Evolutionary conservation across 1,140 invertebrate genomes (phyloP), one percentile per base, ranked within the genome.

Genomic region (Caerostris darwini): DNA sequence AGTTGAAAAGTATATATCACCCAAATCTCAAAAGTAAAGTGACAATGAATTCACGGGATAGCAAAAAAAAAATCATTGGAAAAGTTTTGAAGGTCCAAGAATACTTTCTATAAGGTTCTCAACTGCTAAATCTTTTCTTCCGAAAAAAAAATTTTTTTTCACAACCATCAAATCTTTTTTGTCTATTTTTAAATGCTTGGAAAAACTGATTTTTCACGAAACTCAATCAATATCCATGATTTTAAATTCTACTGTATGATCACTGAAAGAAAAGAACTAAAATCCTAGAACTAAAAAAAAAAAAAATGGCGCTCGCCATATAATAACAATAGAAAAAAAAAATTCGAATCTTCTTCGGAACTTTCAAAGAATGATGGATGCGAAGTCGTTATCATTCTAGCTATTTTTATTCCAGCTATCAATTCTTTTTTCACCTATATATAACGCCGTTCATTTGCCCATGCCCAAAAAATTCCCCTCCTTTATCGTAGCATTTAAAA

Each of bases 311-410:
- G n/a, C 82, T 85, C 69, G 14, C 82, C 53, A 56, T 56, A 83
- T 83, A 83, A 83, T 83, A 83, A 89, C 64, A 71, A 54, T 77
- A 57, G 17, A 17, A 71, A 77, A 10, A 90, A 67, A 82, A 59
- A 81, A n/a, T 8, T 53, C 34, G 10, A 12, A 34, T 34, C 17
- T 77, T 87, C 64, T 34, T 77, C 61, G 14, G 56, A 87, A 93
- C 83, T 87, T 87, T 93, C 82, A 86, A 86, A 86, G 67, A 87
- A 87, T 93, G 92, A 93, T 93, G 69, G 92, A 93, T 93, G 92
- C 8, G 19, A 58, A 71, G 61, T 87, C 92, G 82, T 93, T 93
- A 93, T 93, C 92, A 93, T 77, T 86, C 67, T 34, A 14, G 64
- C 83, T 93, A 93, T 93, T 93, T 93, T 93, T 93, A 93, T 93